These are phyloP conservation scores for Microtus montanus DNA, from an alignment of 2,113 vertebrate species.

Conservation along the genomic window DNA sequence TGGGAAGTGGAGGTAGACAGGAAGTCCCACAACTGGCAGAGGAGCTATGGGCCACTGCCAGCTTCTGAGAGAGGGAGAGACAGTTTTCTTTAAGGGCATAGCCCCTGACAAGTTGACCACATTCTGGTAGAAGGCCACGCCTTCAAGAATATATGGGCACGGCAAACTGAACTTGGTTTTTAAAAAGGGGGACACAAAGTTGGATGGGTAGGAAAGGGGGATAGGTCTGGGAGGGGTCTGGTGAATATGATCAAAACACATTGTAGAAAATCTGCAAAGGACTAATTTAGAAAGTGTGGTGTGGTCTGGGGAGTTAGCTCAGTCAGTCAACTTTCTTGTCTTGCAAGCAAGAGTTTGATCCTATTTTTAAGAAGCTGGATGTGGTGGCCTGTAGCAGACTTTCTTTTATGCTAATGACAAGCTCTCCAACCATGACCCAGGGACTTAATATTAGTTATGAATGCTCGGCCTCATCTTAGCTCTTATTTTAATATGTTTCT, in stretches of 20 bases:
- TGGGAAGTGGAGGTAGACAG: not conserved
- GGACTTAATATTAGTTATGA: not conserved
- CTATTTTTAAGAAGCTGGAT: not conserved
- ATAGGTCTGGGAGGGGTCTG: not conserved
- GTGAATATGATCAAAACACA: not conserved
- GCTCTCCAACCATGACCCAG: not conserved
- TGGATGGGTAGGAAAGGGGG: not conserved
- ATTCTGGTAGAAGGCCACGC: not conserved
- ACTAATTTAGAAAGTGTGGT: not conserved
- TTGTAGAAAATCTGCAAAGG: not conserved
- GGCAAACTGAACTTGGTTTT: not conserved
- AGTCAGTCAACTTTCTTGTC: not conserved
- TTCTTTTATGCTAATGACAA: not conserved
- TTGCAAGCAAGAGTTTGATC: not conserved
- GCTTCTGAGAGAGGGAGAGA: not conserved
- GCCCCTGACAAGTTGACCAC: not conserved
- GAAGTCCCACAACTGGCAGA: not conserved
- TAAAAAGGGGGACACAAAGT: not conserved
- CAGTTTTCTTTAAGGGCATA: not conserved
- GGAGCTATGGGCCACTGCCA: not conserved
- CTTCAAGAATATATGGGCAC: not conserved
- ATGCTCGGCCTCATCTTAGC: not conserved
- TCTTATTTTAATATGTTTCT: not conserved
- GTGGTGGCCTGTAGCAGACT: not conserved
- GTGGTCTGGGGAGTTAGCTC: not conserved